Conservation (phyloP, 2,113 vertebrate genomes). For the Ictidomys tridecemlineatus region DNA sequence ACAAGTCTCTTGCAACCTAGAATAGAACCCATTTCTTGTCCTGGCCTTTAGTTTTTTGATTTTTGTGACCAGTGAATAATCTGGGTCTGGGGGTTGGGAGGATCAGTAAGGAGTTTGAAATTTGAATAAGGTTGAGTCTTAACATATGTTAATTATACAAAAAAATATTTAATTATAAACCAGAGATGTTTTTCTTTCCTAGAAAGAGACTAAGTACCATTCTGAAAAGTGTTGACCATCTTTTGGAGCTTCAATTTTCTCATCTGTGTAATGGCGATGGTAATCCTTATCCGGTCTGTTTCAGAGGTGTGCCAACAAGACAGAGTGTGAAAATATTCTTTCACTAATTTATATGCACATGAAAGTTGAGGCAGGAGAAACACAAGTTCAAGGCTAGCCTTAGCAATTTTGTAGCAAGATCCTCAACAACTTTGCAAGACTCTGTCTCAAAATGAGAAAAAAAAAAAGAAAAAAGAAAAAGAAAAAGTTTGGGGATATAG, state of each 20-base stretch:
- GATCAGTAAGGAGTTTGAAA: not conserved
- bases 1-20: not conserved
- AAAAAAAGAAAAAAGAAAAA: too few relatives aligned
- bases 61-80: not conserved
- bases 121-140: conserved; percentile 32
- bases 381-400: too few relatives aligned
- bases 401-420: too few relatives aligned
- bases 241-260: not conserved
- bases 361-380: too few relatives aligned
- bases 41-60: not conserved
- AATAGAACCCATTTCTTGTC: not conserved
- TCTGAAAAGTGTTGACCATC: not conserved
- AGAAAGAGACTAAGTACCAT: not conserved
- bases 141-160: not conserved
- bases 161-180: not conserved
- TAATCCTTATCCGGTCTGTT: not conserved
- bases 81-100: not conserved
- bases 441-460: too few relatives aligned
- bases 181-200: not conserved
- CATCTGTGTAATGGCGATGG: not conserved
- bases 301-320: not conserved
- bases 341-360: not conserved
- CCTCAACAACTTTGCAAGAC: too few relatives aligned
- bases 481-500: too few relatives aligned
- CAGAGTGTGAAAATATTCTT: not conserved